Evolutionary conservation across 2,797 vertebrate species (phyloP), one percentile per base, ranked within the genome.

Genomic region (Rhinatrema bivittatum): DNA sequence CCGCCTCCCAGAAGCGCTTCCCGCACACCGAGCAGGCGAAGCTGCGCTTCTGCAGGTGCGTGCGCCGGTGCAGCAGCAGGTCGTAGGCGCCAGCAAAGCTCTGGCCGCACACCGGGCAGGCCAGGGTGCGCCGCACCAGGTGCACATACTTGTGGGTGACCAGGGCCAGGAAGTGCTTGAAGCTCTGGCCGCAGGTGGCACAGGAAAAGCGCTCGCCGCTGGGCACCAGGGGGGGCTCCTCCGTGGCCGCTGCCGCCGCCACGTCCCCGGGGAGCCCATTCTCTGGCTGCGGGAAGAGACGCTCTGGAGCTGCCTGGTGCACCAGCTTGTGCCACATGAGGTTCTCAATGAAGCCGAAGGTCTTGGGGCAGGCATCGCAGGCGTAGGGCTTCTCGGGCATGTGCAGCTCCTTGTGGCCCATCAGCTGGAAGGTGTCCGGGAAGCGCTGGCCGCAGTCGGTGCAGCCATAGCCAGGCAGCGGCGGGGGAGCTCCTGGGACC

Each of bases 331-430:
- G 79, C 79, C 79, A 82, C 70, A 81, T 72, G 9, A 79, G 65
- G 51, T 81, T 82, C 56, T 82, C 78, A 1, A 82, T 70, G 54
- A 82, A 81, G 34, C 76, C 79, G 3, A 82, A 81, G 3, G 66
- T 62, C 28, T 78, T 78, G 38, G 91, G 89, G 46, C 94, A 97
- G 39, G 89, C 86, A 1, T 91, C 90, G 51, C 94, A 97, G 64
- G 89, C 84, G 25, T 91, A 96, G 1, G 91, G 91, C 62, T 94
- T 93, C 64, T 97, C 91, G 0, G 55, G 60, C 67, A 91, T 89
- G 60, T 97, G 93, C 31, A 85, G 90, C 56, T 97, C 94, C 74
- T 95, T 93, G 58, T 95, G 93, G 44, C 85, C 87, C 65, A 93
- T 92, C 60, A 94, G 85, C 19, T 72, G 77, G 29, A 82, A 70